Percentiles rank a stretch among this genome's conserved stretches.
phyloP scores from a whole-genome alignment of 2,797 vertebrate species.

The Sebastes hubbsi region DNA sequence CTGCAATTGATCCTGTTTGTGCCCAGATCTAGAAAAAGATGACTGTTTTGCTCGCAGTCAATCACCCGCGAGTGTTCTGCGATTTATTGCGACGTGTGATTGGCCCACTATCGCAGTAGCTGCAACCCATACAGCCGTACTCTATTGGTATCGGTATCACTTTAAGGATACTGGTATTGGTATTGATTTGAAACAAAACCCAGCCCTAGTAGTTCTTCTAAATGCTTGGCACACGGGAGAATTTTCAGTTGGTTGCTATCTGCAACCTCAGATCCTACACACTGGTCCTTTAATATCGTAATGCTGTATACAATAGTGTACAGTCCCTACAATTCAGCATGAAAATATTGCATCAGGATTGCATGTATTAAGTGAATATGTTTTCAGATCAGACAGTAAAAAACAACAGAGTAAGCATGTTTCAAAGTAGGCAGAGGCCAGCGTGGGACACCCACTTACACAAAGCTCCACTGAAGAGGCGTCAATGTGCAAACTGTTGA shows the following conservation, averaged over 20 bases:
- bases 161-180: too few relatives aligned
- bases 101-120: too few relatives aligned
- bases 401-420: not conserved
- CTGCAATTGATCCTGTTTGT: too few relatives aligned
- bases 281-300: not conserved
- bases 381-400: conserved; percentile 4
- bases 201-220: too few relatives aligned
- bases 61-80: too few relatives aligned
- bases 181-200: too few relatives aligned
- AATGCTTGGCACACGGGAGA: too few relatives aligned
- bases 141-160: too few relatives aligned
- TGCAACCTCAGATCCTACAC: not conserved
- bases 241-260: not conserved
- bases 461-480: conserved; percentile 29
- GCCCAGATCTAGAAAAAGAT: too few relatives aligned
- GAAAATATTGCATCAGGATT: not conserved
- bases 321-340: not conserved
- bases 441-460: conserved; percentile 19
- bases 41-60: too few relatives aligned
- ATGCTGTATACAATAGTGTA: not conserved
- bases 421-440: conserved; percentile 29
- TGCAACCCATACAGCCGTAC: too few relatives aligned
- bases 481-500: conserved; percentile 42
- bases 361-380: not conserved
- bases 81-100: too few relatives aligned